These are phyloP conservation scores for Phalera bucephala DNA, from an alignment of 2,888 invertebrate genomes.

Conservation along the genomic window DNA sequence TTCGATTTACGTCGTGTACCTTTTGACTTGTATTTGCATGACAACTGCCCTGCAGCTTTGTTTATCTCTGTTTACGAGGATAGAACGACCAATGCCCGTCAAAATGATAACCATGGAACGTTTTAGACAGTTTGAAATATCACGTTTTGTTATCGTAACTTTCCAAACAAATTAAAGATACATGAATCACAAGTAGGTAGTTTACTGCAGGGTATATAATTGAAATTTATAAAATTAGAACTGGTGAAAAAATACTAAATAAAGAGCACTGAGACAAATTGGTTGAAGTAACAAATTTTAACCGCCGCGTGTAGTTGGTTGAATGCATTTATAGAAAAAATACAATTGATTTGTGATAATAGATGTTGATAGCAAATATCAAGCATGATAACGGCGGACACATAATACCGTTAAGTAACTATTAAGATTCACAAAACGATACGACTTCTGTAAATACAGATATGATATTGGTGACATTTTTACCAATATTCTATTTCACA, in stretches of 20 bases:
- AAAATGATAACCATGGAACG: constrained; percentile 1
- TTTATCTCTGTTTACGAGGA: constrained; percentile 16
- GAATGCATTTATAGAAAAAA: background rate
- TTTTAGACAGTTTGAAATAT: background rate
- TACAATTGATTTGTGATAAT: no score
- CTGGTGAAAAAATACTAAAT: background rate
- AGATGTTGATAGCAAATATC: no score
- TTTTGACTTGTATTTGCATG: constrained; percentile 32
- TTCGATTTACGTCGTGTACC: constrained; percentile 37
- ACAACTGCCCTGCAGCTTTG: constrained; percentile 23
- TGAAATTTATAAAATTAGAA: background rate
- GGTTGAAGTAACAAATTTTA: no score
- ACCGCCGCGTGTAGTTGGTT: background rate
- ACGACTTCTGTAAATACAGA: no score
- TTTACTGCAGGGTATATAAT: background rate
- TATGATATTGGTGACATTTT: no score
- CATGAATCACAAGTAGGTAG: background rate
- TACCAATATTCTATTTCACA: no score
- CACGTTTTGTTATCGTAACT: background rate
- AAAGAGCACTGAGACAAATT: background rate
- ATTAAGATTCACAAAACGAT: no score
- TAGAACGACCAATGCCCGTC: constrained; percentile 8
- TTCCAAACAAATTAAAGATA: background rate
- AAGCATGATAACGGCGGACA: no score
- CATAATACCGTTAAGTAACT: no score